phyloP scores from a whole-genome alignment of 2,113 vertebrate genomes.

The Ptilorrhoa leucosticta region DNA sequence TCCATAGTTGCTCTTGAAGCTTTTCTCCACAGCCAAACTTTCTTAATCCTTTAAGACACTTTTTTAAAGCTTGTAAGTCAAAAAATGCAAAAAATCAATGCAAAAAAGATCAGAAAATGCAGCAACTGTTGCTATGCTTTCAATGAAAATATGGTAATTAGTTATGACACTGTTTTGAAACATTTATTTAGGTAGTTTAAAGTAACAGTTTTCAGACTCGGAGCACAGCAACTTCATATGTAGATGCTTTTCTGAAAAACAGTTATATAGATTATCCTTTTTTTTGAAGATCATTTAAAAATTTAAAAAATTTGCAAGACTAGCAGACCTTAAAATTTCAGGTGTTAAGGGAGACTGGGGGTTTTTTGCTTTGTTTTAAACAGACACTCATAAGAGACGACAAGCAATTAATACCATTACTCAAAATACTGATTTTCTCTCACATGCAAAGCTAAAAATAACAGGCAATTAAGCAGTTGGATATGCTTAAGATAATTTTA shows the following conservation, averaged over 20 bases:
- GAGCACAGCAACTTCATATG: background rate
- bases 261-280: background rate
- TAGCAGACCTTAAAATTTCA: background rate
- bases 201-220: background rate
- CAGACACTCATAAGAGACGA: background rate
- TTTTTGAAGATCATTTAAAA: background rate
- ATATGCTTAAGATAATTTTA: background rate
- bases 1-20: background rate
- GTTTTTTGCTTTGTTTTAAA: background rate
- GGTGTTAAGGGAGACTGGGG: accelerated
- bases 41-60: background rate
- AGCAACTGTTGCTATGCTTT: background rate
- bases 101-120: background rate
- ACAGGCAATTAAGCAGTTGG: background rate
- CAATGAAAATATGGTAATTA: background rate
- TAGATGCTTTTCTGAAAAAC: background rate
- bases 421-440: background rate
- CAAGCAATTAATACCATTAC: background rate
- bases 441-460: background rate
- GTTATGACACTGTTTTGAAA: background rate
- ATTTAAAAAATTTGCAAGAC: background rate
- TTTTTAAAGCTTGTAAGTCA: background rate
- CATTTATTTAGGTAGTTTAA: background rate
- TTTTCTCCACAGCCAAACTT: background rate
- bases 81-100: background rate